Evolutionary conservation across 2,888 invertebrate genomes (phyloP).

Genomic region (Chaitophorus viminalis): DNA sequence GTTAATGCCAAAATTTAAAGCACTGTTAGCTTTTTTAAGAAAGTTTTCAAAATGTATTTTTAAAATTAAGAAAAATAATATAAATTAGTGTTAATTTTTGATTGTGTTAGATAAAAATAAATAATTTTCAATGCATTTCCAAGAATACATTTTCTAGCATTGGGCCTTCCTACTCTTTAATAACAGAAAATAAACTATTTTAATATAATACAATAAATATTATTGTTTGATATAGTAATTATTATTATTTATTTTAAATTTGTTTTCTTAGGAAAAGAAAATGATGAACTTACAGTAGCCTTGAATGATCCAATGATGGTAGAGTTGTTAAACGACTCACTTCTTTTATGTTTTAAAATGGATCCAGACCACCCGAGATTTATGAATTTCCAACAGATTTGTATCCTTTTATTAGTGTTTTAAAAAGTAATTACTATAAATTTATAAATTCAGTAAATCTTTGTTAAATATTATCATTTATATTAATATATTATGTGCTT

Average conservation of each 20-base stretch:
- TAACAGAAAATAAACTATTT: too few relatives aligned
- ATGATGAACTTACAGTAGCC: not conserved
- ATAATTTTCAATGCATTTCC: too few relatives aligned
- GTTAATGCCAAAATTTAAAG: too few relatives aligned
- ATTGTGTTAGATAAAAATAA: too few relatives aligned
- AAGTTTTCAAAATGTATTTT: too few relatives aligned
- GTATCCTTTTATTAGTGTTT: slow-evolving; percentile 39
- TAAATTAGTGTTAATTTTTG: too few relatives aligned
- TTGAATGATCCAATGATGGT: not conserved
- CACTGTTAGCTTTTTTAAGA: too few relatives aligned
- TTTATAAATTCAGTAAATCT: not conserved
- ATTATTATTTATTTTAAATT: not conserved
- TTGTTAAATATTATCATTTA: not conserved
- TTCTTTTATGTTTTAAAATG: slow-evolving; percentile 25
- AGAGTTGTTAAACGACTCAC: not conserved
- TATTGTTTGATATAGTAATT: too few relatives aligned
- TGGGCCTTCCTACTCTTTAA: too few relatives aligned
- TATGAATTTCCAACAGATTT: slow-evolving; percentile 24
- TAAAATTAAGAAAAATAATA: too few relatives aligned
- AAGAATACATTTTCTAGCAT: too few relatives aligned
- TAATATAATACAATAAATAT: too few relatives aligned
- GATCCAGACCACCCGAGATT: slow-evolving; percentile 23
- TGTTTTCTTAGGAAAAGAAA: not conserved
- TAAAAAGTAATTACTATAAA: not conserved
- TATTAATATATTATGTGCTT: not conserved